phyloP scores from a whole-genome alignment of 2,113 vertebrate species.

The Lagopus leucura region DNA sequence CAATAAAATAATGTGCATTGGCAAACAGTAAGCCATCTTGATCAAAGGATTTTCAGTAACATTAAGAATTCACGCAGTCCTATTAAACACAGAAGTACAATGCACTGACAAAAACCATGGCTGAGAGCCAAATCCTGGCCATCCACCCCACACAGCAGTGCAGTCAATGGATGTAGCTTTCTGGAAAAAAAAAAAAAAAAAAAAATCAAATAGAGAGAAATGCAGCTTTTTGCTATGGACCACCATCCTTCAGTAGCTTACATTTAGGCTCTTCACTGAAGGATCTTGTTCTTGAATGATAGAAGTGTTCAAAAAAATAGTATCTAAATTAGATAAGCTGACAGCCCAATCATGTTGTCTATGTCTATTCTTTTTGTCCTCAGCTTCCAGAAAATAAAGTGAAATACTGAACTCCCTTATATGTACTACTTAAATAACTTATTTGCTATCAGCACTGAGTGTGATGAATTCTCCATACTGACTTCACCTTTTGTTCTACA shows the following conservation, averaged over 20 bases:
- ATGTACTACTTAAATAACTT: neutral
- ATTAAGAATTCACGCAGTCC: neutral
- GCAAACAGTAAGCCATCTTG: neutral
- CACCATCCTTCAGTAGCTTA: neutral
- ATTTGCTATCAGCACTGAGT: neutral
- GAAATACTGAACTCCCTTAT: neutral
- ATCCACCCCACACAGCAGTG: neutral
- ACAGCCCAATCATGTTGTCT: neutral
- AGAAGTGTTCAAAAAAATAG: neutral
- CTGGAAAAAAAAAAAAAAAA: rapidly evolving
- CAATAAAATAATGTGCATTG: neutral
- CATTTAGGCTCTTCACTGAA: neutral
- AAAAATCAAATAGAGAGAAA: neutral
- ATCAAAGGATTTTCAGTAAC: neutral
- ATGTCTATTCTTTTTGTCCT: neutral
- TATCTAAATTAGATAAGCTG: neutral
- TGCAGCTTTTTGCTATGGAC: neutral
- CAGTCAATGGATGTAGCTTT: neutral
- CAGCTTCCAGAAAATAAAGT: neutral
- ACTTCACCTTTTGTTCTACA: neutral
- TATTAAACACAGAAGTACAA: neutral
- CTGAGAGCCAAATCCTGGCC: neutral
- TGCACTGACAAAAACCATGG: neutral
- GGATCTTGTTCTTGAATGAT: neutral
- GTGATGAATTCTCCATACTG: neutral